Base-by-base conservation (phyloP, 2,888 invertebrate species). In the Timema cristinae region DNA sequence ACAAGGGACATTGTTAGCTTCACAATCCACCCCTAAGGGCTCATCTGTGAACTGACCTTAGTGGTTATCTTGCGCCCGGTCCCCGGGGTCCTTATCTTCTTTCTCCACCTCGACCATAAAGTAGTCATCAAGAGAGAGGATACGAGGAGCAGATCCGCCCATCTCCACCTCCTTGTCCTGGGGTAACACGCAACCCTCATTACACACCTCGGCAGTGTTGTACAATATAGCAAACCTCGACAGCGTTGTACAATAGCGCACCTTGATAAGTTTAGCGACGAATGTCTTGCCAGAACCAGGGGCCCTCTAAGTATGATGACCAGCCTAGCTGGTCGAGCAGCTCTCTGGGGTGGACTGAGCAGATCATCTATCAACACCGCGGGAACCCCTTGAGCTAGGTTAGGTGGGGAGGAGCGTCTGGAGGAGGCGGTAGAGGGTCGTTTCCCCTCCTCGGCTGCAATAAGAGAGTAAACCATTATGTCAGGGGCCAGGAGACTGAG, bases 211-310 rank as follows among this genome's bases (percentile, higher is more conserved):
- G 32, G 4, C 32, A 32, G 32, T 32, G 32, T 32, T 32, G 32
- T 32, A n/a, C n/a, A n/a, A n/a, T 32, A 32, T 1, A 1, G 32
- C 32, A 32, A n/a, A n/a, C 4, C 32, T 59, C 10, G 32, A 50
- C 11, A 32, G 32, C 4, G 32, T 32, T 32, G 32, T 32, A 32
- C 32, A 32, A 32, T 32, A 32, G 75, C 73, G 77, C 81, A 89
- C 89, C 85, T 96, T 94, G 76, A 96, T 94, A 73, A 95, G 83
- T 83, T 93, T 94, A 0, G 95, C 94, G 74, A 95, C 86, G 82
- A 91, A 92, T 8, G 95, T 94, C 84, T 98, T 98, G 54, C 98
- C 98, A 82, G 96, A 93, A 10, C 98, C 98, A 0, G 98, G 97
- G 94, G 91, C 6, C 98, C 98, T 81, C 98, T 85, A 68, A 98